Evolutionary conservation across 2,113 vertebrate species (phyloP).

Genomic region (Siphamia tubifer): DNA sequence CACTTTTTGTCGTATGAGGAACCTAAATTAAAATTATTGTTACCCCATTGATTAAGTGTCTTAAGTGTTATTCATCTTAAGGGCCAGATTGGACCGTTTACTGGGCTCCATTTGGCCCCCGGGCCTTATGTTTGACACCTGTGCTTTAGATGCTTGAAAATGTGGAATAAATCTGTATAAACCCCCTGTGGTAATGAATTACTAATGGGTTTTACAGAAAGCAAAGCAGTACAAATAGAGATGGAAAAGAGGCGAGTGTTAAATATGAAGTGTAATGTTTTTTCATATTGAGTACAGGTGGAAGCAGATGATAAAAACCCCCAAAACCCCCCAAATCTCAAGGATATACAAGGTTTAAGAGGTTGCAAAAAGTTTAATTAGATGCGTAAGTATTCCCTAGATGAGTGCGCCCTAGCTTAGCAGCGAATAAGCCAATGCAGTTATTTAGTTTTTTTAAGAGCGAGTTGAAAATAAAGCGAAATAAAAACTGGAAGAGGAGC

Average conservation of each 20-base stretch:
- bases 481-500: neutral
- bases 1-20: too few species aligned
- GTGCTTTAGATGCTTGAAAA: neutral
- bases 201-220: neutral
- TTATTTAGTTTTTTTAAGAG: neutral
- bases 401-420: neutral
- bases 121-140: too few species aligned
- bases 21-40: too few species aligned
- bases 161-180: neutral
- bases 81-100: too few species aligned
- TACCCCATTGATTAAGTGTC: too few species aligned
- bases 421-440: neutral
- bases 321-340: too few species aligned
- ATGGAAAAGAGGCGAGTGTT: neutral
- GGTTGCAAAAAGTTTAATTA: conserved; percentile 36
- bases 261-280: neutral
- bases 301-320: too few species aligned
- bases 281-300: conserved; percentile 21
- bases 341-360: neutral
- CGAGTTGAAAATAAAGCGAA: neutral
- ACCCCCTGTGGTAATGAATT: neutral
- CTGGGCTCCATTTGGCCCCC: too few species aligned
- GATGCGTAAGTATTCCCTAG: conserved; percentile 37
- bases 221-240: neutral
- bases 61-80: too few species aligned